These are phyloP conservation scores for Copidosoma floridanum DNA, from an alignment of 1,140 invertebrate genomes.

Conservation along the genomic window DNA sequence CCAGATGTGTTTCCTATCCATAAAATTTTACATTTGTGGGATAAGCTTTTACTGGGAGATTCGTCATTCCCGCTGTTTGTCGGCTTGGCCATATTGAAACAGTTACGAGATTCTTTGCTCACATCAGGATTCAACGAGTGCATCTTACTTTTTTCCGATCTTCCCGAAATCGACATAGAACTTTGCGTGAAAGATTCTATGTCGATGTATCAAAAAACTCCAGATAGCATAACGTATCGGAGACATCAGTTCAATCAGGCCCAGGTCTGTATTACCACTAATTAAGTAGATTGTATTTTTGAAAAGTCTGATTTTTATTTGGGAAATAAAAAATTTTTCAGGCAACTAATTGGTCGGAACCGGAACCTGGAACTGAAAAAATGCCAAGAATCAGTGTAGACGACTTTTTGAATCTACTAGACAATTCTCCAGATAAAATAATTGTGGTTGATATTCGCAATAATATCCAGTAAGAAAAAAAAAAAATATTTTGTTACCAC, in stretches of 20 bases:
- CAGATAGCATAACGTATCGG: conserved; percentile 82
- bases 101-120: conserved; percentile 80
- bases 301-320: too few species aligned
- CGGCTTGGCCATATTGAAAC: conserved; percentile 88
- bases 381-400: conserved; percentile 78
- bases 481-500: not conserved
- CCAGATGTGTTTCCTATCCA: conserved; percentile 95
- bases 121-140: conserved; percentile 96
- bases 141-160: conserved; percentile 93
- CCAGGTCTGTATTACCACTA: too few species aligned
- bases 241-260: conserved; percentile 66
- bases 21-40: conserved; percentile 98
- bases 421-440: conserved; percentile 66
- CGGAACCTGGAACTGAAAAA: conserved; percentile 49
- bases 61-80: conserved; percentile 93
- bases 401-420: conserved; percentile 75
- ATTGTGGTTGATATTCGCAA: conserved; percentile 76
- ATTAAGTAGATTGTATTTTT: too few species aligned
- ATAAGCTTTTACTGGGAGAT: conserved; percentile 90
- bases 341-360: conserved; percentile 65
- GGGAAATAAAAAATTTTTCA: conserved; percentile 53
- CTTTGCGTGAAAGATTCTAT: conserved; percentile 87
- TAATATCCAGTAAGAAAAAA: conserved; percentile 66
- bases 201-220: conserved; percentile 81
- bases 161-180: conserved; percentile 97